These are phyloP conservation scores for Synanthedon tipuliformis DNA, from an alignment of 2,888 invertebrate species.

Conservation along the genomic window DNA sequence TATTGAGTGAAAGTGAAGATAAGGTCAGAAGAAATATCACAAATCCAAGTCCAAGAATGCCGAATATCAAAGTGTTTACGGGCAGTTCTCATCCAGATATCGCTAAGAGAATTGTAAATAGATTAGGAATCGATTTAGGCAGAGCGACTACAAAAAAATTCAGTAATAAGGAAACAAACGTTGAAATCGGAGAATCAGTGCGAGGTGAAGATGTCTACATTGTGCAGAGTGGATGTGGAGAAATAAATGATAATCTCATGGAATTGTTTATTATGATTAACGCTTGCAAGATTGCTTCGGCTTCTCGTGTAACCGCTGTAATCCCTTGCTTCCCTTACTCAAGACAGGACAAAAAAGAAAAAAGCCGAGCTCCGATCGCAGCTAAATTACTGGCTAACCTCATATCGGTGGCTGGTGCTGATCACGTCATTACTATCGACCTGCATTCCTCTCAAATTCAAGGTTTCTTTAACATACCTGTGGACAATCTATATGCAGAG, in stretches of 20 bases:
- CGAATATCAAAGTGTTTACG: constrained; percentile 99
- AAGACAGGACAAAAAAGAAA: constrained; percentile 91
- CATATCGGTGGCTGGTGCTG: constrained; percentile 89
- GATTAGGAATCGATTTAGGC: constrained; percentile 93
- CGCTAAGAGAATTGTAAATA: constrained; percentile 93
- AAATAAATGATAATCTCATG: constrained; percentile 93
- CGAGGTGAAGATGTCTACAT: constrained; percentile 95
- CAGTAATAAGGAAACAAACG: constrained; percentile 97
- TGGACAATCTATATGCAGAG: constrained; percentile 92
- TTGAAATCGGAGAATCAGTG: constrained; percentile 92
- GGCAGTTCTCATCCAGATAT: constrained; percentile 98
- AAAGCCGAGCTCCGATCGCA: constrained; percentile 90
- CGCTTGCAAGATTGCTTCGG: constrained; percentile 93
- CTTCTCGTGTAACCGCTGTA: constrained; percentile 89
- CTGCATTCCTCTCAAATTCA: constrained; percentile 93
- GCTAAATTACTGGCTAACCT: constrained; percentile 92
- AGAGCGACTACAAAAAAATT: constrained; percentile 99
- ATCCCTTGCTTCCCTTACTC: constrained; percentile 94
- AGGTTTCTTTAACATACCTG: constrained; percentile 94
- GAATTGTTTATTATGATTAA: constrained; percentile 93
- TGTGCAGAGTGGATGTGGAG: constrained; percentile 90
- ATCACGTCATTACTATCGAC: constrained; percentile 94
- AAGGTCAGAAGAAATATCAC: constrained; percentile 19
- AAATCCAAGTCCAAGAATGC: constrained; percentile 77
- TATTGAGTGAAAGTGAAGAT: constrained; percentile 13